phyloP scores from a whole-genome alignment of 2,113 vertebrate genomes.

The Mesocricetus auratus region DNA sequence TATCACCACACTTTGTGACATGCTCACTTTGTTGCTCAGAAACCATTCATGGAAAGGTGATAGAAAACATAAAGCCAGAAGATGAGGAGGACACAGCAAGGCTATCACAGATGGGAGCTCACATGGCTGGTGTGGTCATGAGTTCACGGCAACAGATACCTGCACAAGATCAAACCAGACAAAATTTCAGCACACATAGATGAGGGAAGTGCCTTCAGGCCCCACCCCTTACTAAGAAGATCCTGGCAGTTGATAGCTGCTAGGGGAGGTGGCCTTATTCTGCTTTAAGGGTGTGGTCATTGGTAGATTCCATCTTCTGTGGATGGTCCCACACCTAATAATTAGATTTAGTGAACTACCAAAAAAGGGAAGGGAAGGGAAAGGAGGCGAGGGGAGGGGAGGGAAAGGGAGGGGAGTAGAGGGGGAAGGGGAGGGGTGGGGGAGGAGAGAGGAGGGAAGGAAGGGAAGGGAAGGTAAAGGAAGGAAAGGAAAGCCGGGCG shows the following conservation, averaged over 20 bases:
- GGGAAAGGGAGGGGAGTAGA: too few relatives aligned
- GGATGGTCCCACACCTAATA: background rate
- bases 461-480: too few relatives aligned
- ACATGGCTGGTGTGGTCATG: too few relatives aligned
- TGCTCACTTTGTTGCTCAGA: background rate
- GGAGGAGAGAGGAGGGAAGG: too few relatives aligned
- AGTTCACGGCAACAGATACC: background rate
- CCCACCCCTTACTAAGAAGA: background rate
- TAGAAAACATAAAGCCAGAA: background rate
- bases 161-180: background rate
- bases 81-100: too few relatives aligned
- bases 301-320: background rate
- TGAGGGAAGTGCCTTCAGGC: background rate
- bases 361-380: background rate
- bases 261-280: too few relatives aligned
- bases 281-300: background rate
- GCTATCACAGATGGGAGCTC: too few relatives aligned
- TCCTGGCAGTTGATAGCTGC: background rate
- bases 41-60: too few relatives aligned
- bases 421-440: too few relatives aligned
- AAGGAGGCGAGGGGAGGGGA: background rate
- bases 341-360: background rate
- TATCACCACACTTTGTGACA: background rate
- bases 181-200: background rate
- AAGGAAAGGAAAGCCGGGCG: too few relatives aligned